Base-by-base conservation (phyloP, 1,140 invertebrate genomes). In the Pemphigus obesinymphae region DNA sequence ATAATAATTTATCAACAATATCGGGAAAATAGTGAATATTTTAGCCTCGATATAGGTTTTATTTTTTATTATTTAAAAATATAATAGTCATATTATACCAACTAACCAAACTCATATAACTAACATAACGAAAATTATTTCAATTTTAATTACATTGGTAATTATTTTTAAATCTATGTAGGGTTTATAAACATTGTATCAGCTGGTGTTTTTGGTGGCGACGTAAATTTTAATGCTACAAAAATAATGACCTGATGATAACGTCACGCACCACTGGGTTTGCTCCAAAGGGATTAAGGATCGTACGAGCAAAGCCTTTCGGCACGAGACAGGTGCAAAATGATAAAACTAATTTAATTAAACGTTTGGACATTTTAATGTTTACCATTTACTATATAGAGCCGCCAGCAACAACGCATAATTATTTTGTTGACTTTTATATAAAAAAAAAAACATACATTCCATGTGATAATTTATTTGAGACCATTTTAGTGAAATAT, bases 331-430 rank as follows among this genome's bases (percentile, higher is more conserved):
- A 73, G 45, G 70, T 73, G 70, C 70, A 50, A 73, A 73, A 73
- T 50, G 70, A 73, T 73, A 73, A 73, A 73, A 73, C 70, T 73
- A 73, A 73, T 73, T 73, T 73, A 73, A 73, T 73, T 73, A 73
- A 73, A 72, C 68, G 68, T 72, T 72, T 45, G 26, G 68, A 45
- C 40, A 70, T 70, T 70, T 70, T 40, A 43, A 72, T 72, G 43
- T 48, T 48, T 48, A 72, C 26, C 68, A n/a, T 73, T 73, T 50
- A 73, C 43, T 50, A n/a, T 13, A 13, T 40, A 73, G 26, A 31
- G 17, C 15, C 43, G n/a, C 40, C 26, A 31, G 43, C 15, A 20
- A 29, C n/a, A 70, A 26, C 15, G 70, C 29, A 31, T 31, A 73
- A 50, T 73, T 73, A 73, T 50, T 72, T 31, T 31, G 43, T 45